Evolutionary conservation across 2,888 invertebrate genomes (phyloP), one percentile per base, ranked within the genome.

Genomic region (Eupsilia transversa): DNA sequence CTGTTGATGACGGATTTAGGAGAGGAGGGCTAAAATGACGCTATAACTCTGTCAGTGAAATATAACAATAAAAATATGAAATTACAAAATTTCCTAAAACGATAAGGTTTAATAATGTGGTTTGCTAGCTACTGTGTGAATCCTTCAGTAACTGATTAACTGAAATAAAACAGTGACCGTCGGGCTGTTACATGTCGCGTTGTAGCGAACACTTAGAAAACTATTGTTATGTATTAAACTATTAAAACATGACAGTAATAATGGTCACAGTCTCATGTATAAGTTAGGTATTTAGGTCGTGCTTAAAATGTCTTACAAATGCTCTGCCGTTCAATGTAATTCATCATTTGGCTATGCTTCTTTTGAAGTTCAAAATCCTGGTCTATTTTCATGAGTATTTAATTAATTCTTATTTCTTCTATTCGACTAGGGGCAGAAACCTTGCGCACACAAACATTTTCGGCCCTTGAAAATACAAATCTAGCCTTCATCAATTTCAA

Each of bases 1-100:
- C 72, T 72, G 72, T 72, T 68, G 49, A 69, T 63, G 82, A 75
- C 52, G 56, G 63, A 30, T n/a, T 72, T 35, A 30, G 27, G 10
- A 52, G 20, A 46, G 17, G 27, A n/a, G 30, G 10, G 17, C 33
- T 61, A 67, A 67, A 72, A 75, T 65, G 64, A 23, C 49, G 59
- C 59, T 54, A 12, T 14, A n/a, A 38, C 20, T 41, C n/a, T 38
- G 30, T 60, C 20, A 54, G 23, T 56, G 49, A 52, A 23, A 20
- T 3, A 17, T 27, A n/a, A 33, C 17, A 52, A 43, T 52, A 41
- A 5, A 41, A 46, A 76, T 17, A 35, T 46, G 17, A 41, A 20
- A 27, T 0, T 7, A 75, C 41, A 27, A 59, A 10, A 74, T 33
- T 10, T 20, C 10, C 10, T 3, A 38, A 38, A 43, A 43, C 4